Conservation (phyloP, 2,888 invertebrate species). For the Carterocephalus palaemon region DNA sequence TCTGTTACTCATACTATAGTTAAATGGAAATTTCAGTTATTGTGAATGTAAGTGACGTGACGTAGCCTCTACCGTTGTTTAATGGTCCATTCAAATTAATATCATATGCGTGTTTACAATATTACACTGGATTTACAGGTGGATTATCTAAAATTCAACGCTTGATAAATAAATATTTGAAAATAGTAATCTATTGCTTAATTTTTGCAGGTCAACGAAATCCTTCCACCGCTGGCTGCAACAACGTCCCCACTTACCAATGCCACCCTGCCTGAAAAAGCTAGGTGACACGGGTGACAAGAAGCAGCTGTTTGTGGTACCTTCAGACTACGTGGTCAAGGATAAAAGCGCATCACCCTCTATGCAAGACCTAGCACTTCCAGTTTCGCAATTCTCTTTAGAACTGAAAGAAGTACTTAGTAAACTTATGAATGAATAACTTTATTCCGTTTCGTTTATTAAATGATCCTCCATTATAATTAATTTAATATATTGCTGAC, state of each 20-base stretch:
- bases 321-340: slow-evolving; percentile 59
- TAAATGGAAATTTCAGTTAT: no score
- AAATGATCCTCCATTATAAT: neutral
- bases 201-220: slow-evolving; percentile 59
- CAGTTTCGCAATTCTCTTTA: slow-evolving; percentile 61
- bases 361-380: slow-evolving; percentile 54
- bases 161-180: no score
- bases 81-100: no score
- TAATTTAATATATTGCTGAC: no score
- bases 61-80: no score
- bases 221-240: slow-evolving; percentile 59
- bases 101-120: no score
- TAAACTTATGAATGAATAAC: slow-evolving; percentile 51
- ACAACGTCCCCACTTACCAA: slow-evolving; percentile 50
- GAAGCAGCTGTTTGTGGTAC: slow-evolving; percentile 58
- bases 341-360: slow-evolving; percentile 40
- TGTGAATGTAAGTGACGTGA: no score
- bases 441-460: neutral
- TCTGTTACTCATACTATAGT: no score
- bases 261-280: slow-evolving; percentile 54
- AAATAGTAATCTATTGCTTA: neutral
- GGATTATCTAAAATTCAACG: no score
- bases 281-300: slow-evolving; percentile 46
- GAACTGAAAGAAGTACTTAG: slow-evolving; percentile 67
- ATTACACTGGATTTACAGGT: no score